These are phyloP conservation scores for Poicephalus gulielmi DNA, from an alignment of 2,113 vertebrate genomes.

Conservation along the genomic window DNA sequence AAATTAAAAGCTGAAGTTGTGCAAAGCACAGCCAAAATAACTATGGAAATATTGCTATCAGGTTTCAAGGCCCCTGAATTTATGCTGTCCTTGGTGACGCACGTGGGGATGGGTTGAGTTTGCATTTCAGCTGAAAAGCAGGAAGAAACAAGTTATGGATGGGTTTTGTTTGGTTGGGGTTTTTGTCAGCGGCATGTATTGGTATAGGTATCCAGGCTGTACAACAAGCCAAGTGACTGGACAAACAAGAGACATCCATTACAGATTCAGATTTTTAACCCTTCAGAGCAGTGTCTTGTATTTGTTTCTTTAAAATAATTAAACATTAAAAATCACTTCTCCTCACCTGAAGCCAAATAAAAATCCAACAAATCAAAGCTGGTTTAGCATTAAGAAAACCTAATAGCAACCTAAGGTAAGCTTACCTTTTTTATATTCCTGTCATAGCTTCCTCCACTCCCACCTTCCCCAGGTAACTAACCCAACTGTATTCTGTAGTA, in stretches of 20 bases:
- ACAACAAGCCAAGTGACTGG: background rate
- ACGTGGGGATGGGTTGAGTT: background rate
- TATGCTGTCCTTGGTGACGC: background rate
- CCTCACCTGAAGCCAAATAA: constrained; percentile 38
- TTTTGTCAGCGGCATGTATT: constrained; percentile 11
- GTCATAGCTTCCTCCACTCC: background rate
- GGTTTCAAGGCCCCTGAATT: constrained; percentile 41
- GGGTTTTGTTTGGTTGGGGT: constrained; percentile 1
- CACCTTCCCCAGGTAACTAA: background rate
- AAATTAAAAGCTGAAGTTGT: constrained; percentile 15
- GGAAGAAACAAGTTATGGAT: constrained; percentile 47
- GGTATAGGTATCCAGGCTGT: background rate
- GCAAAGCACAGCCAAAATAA: constrained; percentile 20
- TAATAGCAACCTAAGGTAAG: background rate
- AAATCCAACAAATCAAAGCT: background rate
- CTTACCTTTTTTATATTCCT: background rate
- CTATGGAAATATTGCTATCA: background rate
- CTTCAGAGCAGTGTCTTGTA: constrained; percentile 53
- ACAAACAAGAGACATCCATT: background rate
- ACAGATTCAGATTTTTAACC: constrained; percentile 33
- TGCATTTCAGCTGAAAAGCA: constrained; percentile 19
- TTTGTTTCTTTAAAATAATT: background rate
- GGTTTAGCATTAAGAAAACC: background rate
- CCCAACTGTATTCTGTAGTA: background rate
- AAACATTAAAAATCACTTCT: constrained; percentile 29